phyloP scores from a whole-genome alignment of 2,888 invertebrate species.

The Adela reaumurella region DNA sequence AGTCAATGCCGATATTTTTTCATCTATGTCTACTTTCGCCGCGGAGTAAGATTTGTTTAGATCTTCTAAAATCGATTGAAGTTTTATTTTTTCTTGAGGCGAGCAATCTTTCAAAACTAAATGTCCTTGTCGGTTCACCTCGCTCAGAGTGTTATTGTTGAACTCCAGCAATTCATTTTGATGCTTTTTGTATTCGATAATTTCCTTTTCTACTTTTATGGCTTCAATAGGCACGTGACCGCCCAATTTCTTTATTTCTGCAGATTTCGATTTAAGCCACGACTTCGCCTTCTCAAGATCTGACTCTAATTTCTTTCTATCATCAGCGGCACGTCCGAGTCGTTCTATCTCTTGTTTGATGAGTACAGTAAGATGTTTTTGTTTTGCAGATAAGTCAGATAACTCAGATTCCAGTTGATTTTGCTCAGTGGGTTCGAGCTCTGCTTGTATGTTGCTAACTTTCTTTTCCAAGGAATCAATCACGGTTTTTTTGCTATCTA shows the following conservation, averaged over 20 bases:
- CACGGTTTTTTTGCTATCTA: constrained; percentile 77
- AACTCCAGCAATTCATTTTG: constrained; percentile 75
- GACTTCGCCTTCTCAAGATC: constrained; percentile 74
- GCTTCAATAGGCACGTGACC: constrained; percentile 78
- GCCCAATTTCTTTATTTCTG: constrained; percentile 71
- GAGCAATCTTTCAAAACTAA: constrained; percentile 79
- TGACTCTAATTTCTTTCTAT: constrained; percentile 71
- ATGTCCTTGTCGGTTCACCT: constrained; percentile 72
- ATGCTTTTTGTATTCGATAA: constrained; percentile 70
- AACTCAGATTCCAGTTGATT: constrained; percentile 72
- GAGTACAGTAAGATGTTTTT: constrained; percentile 67
- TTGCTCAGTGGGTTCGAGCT: constrained; percentile 81
- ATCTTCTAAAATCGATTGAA: constrained; percentile 65
- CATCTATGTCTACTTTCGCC: constrained; percentile 68
- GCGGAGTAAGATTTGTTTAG: constrained; percentile 69
- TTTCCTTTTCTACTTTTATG: constrained; percentile 77
- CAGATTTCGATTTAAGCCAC: constrained; percentile 76
- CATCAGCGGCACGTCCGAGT: constrained; percentile 65
- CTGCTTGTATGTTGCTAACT: constrained; percentile 77
- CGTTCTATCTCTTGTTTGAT: constrained; percentile 72
- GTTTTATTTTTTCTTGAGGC: constrained; percentile 61
- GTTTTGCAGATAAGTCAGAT: constrained; percentile 68
- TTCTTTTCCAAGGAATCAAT: constrained; percentile 82
- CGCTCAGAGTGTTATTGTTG: constrained; percentile 68
- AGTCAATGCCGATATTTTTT: constrained; percentile 66